These are phyloP conservation scores for Clarias batrachus DNA, from an alignment of 2,113 vertebrate genomes.

Conservation along the genomic window DNA sequence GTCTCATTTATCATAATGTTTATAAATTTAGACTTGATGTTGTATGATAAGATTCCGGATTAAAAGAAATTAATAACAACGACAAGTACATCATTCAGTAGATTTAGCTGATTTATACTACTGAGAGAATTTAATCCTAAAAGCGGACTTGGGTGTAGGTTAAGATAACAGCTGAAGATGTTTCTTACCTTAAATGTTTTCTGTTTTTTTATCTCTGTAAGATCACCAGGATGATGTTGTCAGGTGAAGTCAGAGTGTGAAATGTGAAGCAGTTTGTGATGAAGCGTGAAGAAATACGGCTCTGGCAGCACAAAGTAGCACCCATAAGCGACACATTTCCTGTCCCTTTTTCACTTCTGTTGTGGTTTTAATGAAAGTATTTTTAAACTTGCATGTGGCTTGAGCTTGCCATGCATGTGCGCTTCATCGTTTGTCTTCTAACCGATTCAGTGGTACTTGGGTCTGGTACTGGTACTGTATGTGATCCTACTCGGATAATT, in stretches of 20 bases:
- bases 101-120: neutral
- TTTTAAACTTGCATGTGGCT: constrained; percentile 12
- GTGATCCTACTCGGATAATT: no score
- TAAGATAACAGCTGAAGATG: neutral
- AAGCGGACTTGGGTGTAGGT: neutral
- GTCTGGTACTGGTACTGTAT: neutral
- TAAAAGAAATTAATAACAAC: neutral
- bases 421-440: no score
- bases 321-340: constrained; percentile 44
- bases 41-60: neutral
- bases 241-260: neutral
- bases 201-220: neutral
- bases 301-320: neutral
- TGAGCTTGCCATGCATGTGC: neutral
- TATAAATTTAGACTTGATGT: neutral
- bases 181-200: constrained; percentile 14
- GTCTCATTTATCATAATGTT: neutral
- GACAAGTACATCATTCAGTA: neutral
- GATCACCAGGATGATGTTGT: neutral
- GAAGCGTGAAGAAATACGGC: neutral
- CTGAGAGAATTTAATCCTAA: neutral
- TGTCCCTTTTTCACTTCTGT: constrained; percentile 55
- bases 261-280: neutral
- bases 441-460: neutral
- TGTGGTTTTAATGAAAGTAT: constrained; percentile 36